These are phyloP conservation scores for Diorhabda carinulata DNA, from an alignment of 1,140 invertebrate species.

Conservation along the genomic window DNA sequence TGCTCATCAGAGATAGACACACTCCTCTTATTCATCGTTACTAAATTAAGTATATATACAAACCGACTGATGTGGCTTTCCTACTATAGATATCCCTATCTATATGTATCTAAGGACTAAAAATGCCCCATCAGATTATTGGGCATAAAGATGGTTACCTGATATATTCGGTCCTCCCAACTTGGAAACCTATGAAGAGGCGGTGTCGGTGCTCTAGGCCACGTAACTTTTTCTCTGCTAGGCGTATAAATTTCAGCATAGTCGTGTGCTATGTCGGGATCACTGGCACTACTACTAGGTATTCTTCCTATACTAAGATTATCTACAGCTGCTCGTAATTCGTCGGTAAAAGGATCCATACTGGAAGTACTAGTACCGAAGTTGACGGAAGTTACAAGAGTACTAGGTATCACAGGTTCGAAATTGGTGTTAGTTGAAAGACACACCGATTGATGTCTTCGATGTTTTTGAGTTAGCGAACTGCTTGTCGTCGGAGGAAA, in stretches of 20 bases:
- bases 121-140: too few species aligned
- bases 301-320: slow-evolving; percentile 50
- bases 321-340: slow-evolving; percentile 56
- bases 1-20: too few species aligned
- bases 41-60: too few species aligned
- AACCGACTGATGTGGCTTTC: too few species aligned
- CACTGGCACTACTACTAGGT: slow-evolving; percentile 52
- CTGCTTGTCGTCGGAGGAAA: slow-evolving; percentile 26
- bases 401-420: slow-evolving; percentile 47
- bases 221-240: slow-evolving; percentile 66
- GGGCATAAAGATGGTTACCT: slow-evolving; percentile 46
- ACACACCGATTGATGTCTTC: slow-evolving; percentile 57
- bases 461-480: slow-evolving; percentile 46
- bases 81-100: too few species aligned
- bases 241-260: slow-evolving; percentile 94
- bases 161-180: slow-evolving; percentile 92
- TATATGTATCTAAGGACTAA: too few species aligned
- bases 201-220: slow-evolving; percentile 73
- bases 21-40: too few species aligned
- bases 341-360: slow-evolving; percentile 52
- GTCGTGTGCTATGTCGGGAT: slow-evolving; percentile 76
- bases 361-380: slow-evolving; percentile 47
- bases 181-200: slow-evolving; percentile 83
- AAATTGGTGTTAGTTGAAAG: slow-evolving; percentile 40
- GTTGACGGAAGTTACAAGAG: slow-evolving; percentile 45